Conservation (phyloP, 2,888 invertebrate genomes). For the Caenorhabditis sinica region DNA sequence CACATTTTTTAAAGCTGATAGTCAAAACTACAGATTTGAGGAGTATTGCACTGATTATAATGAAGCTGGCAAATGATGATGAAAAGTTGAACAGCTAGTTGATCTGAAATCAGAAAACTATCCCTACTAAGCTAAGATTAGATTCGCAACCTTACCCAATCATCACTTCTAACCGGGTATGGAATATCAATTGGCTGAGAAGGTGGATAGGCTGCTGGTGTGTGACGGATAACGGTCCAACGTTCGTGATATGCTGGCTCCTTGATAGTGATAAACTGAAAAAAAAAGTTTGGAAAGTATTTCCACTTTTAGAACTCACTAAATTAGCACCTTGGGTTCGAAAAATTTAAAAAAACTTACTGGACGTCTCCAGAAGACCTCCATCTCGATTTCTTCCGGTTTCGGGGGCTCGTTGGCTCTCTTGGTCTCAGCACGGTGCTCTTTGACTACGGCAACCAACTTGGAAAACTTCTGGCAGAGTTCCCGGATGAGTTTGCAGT, state of each 20-base stretch:
- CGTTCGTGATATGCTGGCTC: not conserved
- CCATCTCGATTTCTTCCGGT: constrained; percentile 36
- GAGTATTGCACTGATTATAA: too few relatives aligned
- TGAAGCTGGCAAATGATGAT: too few relatives aligned
- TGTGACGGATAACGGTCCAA: not conserved
- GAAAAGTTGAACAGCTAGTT: too few relatives aligned
- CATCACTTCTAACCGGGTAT: not conserved
- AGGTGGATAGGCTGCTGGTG: not conserved
- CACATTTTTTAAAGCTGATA: too few relatives aligned
- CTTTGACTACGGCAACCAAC: not conserved
- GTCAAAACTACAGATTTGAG: too few relatives aligned
- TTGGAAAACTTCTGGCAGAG: constrained; percentile 8
- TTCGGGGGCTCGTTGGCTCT: not conserved
- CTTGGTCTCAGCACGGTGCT: constrained; percentile 1
- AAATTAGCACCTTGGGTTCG: not conserved
- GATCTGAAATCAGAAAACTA: too few relatives aligned
- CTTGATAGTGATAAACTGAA: not conserved
- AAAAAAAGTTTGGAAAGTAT: not conserved
- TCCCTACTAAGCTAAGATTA: too few relatives aligned
- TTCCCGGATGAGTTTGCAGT: constrained; percentile 15
- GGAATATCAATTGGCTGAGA: not conserved
- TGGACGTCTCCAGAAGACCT: constrained; percentile 1
- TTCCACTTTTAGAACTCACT: not conserved
- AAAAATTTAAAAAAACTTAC: not conserved
- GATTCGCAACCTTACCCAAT: not conserved